Conservation (phyloP, 2,888 invertebrate genomes). For the Tinea trinotella region DNA sequence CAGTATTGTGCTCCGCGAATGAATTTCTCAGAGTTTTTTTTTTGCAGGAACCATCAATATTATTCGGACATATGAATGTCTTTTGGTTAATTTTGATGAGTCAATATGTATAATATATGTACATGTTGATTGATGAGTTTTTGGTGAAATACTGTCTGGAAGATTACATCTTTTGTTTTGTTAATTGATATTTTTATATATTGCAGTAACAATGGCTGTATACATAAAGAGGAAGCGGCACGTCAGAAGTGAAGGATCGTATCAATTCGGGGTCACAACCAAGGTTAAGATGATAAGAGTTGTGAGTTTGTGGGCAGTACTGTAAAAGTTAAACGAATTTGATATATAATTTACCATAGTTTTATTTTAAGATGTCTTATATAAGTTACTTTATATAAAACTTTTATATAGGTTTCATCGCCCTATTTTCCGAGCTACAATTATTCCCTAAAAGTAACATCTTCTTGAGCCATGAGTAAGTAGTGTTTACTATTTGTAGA, state of each 20-base stretch:
- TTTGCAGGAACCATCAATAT: slow-evolving; percentile 63
- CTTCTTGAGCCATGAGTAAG: not conserved
- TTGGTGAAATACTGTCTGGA: not conserved
- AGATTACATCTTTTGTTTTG: not conserved
- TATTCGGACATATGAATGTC: slow-evolving; percentile 64
- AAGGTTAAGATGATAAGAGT: slow-evolving; percentile 49
- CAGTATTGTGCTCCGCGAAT: slow-evolving; percentile 53
- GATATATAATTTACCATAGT: too few species aligned
- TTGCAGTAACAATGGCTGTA: slow-evolving; percentile 40
- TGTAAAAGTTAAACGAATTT: not conserved
- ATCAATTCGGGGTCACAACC: slow-evolving; percentile 64
- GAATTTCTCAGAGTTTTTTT: slow-evolving; percentile 38
- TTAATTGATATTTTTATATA: not conserved
- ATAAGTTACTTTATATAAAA: too few species aligned
- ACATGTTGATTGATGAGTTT: slow-evolving; percentile 6
- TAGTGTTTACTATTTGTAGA: slow-evolving; percentile 24
- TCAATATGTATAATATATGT: slow-evolving; percentile 23
- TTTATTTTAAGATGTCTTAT: too few species aligned
- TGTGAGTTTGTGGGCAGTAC: not conserved
- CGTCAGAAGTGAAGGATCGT: slow-evolving; percentile 55
- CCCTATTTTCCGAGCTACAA: not conserved
- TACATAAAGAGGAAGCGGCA: slow-evolving; percentile 52
- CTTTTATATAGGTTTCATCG: too few species aligned
- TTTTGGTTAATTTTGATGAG: slow-evolving; percentile 43
- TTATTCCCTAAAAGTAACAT: not conserved